Base-by-base conservation (phyloP, 2,888 invertebrate genomes). In the Chrysopilus asiliformis region DNA sequence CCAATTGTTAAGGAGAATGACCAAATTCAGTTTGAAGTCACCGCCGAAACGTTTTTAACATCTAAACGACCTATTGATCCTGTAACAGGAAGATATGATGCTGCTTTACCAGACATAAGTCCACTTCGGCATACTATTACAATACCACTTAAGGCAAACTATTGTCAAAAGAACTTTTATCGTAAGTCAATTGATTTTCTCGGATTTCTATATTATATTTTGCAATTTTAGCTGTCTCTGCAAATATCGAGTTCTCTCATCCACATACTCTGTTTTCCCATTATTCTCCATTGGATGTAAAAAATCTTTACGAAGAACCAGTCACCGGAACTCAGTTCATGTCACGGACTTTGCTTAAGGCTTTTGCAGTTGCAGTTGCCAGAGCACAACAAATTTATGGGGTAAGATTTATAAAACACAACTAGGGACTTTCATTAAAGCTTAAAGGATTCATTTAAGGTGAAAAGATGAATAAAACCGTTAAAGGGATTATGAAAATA, bases 221-320 rank as follows among this genome's bases (percentile, higher is more conserved):
- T 24, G 22, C 41, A 22, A 32, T 40, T 43, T 43, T 40, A 48
- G 48, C 47, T n/a, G 31, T 47, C 3, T 27, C 25, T 16, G 27
- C 34, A n/a, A 7, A 24, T 14, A 28, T 14, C 7, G 58, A 68
- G 49, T 64, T 57, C 38, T 38, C 38, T n/a, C 71, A 77, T 55
- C 75, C 82, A 1, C 90, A 91, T 52, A 90, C 89, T 19, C 67
- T 86, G 15, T 74, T 86, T 56, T 58, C 81, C n/a, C 71, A 76
- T 51, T 79, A 71, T 52, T 72, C 83, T 52, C 58, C 60, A 15
- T 70, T 71, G 16, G 64, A 71, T 55, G 77, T 82, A 1, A 66
- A 59, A 48, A 85, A 85, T 58, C 46, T 79, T 20, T 79, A 71
- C 51, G 79, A 76, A 50, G 71, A 75, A 5, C 70, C 72, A 12